Base-by-base conservation (phyloP, 1,140 invertebrate genomes). In the Nylanderia fulva region DNA sequence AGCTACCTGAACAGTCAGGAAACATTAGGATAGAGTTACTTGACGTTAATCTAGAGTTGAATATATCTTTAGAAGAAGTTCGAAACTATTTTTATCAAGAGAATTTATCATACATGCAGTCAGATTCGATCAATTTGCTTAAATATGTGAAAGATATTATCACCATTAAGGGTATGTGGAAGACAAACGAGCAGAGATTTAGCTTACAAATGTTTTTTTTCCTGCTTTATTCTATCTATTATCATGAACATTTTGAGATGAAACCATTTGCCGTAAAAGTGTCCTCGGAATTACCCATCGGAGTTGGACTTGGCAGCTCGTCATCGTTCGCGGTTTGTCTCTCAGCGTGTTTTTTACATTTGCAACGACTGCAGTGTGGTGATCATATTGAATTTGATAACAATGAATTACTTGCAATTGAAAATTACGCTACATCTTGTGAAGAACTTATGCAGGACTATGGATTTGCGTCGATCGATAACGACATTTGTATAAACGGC, bases 391-490 rank as follows among this genome's bases (percentile, higher is more conserved):
- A 33, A 13, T 94, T 94, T 36, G 91, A 87, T 75, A 64, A 76
- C 2, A n/a, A n/a, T n/a, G n/a, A n/a, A n/a, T n/a, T n/a, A n/a
- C n/a, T n/a, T 11, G 84, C 1, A 88, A 93, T 42, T 85, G 92
- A 96, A 56, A 85, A 96, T 7, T 99, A 97, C 96, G 98, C 98
- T 0, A 98, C 96, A 90, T 95, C 96, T 68, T 97, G 96, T 77
- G 99, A 99, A 92, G 97, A 96, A 91, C 97, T 99, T 27, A 97
- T 98, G 94, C 99, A 99, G 93, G 98, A 98, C 0, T 97, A 96
- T 52, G 98, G 98, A 0, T 99, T 98, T 33, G 98, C n/a, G n/a
- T n/a, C 98, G 1, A 96, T 99, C 63, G 99, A 99, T 93, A 99
- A 99, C 93, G 96, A 97, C 13, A 96, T 99, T 0, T 98, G 98